Evolutionary conservation across 2,797 vertebrate species (phyloP).

Genomic region (Phaenicophaeus curvirostris): DNA sequence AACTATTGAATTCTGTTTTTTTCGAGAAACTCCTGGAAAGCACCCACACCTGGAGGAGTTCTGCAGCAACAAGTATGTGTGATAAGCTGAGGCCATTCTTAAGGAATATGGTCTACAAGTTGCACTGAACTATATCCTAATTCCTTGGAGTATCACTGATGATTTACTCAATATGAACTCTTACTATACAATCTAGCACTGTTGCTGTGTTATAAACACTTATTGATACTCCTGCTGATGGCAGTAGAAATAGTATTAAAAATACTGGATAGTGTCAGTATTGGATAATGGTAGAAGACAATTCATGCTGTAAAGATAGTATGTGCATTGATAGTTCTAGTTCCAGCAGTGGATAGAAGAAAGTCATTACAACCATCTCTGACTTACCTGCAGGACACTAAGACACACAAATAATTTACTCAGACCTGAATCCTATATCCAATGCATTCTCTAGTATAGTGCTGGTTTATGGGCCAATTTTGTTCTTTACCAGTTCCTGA

Average conservation of each 20-base stretch:
- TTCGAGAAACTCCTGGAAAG: not conserved
- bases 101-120: not conserved
- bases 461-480: not conserved
- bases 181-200: not conserved
- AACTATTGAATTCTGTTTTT: not conserved
- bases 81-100: not conserved
- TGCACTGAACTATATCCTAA: not conserved
- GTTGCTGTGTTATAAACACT: not conserved
- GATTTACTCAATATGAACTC: not conserved
- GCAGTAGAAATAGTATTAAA: not conserved
- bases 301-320: not conserved
- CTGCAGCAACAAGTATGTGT: not conserved
- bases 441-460: not conserved
- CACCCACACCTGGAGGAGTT: not conserved
- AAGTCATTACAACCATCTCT: not conserved
- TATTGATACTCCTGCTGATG: not conserved
- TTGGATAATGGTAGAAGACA: not conserved
- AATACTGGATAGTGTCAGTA: not conserved
- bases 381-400: not conserved
- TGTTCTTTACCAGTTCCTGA: not conserved
- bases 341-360: not conserved
- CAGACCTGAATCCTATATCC: not conserved
- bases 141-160: not conserved
- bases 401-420: not conserved
- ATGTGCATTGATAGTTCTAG: not conserved